These are phyloP conservation scores for Hoplostethus atlanticus DNA, from an alignment of 2,797 vertebrate species.

Conservation along the genomic window DNA sequence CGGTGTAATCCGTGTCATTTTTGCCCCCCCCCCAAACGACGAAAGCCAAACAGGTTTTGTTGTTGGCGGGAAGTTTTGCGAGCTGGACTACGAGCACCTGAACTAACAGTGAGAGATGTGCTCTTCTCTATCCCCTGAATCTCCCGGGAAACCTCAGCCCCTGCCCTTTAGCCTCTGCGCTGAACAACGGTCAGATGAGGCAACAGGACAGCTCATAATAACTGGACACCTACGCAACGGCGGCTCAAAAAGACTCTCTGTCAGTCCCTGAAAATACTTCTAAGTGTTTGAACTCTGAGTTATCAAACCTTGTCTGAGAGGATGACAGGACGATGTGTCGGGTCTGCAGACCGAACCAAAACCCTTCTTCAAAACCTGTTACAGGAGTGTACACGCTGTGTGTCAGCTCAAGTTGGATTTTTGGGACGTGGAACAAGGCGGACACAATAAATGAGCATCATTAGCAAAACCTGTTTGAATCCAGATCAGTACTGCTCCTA, in stretches of 20 bases:
- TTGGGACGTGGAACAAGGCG: not conserved
- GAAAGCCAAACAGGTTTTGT: slow-evolving; percentile 48
- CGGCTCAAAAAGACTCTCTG: slow-evolving; percentile 23
- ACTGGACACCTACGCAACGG: slow-evolving; percentile 58
- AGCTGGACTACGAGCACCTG: slow-evolving; percentile 62
- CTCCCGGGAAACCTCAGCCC: slow-evolving; percentile 68
- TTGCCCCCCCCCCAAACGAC: slow-evolving; percentile 8
- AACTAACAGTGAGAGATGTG: slow-evolving; percentile 59
- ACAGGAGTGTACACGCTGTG: no score
- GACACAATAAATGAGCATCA: slow-evolving; percentile 23
- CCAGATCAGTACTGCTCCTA: not conserved
- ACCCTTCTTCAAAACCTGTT: not conserved
- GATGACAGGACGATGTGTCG: slow-evolving; percentile 51
- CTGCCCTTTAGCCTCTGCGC: slow-evolving; percentile 71
- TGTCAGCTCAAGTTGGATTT: no score
- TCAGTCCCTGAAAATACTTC: slow-evolving; percentile 30
- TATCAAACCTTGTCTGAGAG: slow-evolving; percentile 52
- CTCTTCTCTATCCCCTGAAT: slow-evolving; percentile 64
- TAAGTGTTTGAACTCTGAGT: slow-evolving; percentile 39
- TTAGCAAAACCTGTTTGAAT: slow-evolving; percentile 13
- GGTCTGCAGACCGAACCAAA: slow-evolving; percentile 4
- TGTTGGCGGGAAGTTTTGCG: slow-evolving; percentile 34
- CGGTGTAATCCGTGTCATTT: slow-evolving; percentile 9
- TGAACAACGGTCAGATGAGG: slow-evolving; percentile 74
- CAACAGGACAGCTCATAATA: slow-evolving; percentile 71